Conservation (phyloP, 1,140 invertebrate genomes). For the Nomia melanderi region DNA sequence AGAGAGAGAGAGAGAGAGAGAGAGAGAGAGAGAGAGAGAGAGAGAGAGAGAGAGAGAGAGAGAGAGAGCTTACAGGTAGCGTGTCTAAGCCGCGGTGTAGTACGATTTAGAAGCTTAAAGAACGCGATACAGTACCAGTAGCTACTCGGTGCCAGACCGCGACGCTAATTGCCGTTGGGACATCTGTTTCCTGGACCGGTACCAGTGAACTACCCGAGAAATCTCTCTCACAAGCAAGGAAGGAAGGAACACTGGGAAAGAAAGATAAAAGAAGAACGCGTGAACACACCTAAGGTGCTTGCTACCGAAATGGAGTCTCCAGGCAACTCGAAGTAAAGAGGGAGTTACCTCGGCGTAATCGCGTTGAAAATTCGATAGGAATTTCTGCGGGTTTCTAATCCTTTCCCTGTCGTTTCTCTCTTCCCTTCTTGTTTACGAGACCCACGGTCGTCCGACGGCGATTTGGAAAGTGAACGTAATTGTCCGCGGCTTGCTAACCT, state of each 20-base stretch:
- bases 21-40: conserved; percentile 1
- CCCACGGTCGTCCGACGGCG: neutral
- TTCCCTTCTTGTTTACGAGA: neutral
- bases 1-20: neutral
- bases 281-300: neutral
- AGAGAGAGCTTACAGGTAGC: conserved; percentile 17
- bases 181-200: neutral
- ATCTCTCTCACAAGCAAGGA: neutral
- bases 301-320: no score
- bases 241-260: neutral
- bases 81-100: conserved; percentile 37
- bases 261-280: conserved; percentile 16
- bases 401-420: neutral
- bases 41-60: neutral
- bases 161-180: conserved; percentile 42
- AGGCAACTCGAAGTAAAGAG: neutral
- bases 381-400: neutral
- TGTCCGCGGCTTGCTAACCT: neutral
- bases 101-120: conserved; percentile 13
- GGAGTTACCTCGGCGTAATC: neutral
- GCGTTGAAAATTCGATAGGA: neutral
- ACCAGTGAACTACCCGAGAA: neutral
- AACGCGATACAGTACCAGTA: neutral
- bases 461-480: no score
- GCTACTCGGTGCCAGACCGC: conserved; percentile 13